Percentiles rank a stretch among this genome's conserved stretches.
Evolutionary conservation across 2,888 invertebrate species (phyloP).

Genomic region (Panopea generosa): DNA sequence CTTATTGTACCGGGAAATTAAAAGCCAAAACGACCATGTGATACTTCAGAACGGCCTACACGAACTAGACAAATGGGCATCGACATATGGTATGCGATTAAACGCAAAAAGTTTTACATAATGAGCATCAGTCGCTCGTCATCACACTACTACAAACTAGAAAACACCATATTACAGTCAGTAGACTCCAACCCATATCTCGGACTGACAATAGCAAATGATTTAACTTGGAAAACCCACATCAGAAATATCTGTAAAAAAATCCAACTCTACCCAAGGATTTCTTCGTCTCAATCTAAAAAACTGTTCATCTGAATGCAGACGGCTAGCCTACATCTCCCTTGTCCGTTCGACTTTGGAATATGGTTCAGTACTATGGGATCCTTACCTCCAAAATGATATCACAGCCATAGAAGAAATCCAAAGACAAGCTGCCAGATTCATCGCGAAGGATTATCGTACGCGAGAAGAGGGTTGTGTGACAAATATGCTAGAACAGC

Average conservation of each 20-base stretch:
- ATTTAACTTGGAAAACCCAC: slow-evolving; percentile 14
- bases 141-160: slow-evolving; percentile 1
- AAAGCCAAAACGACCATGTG: slow-evolving; percentile 18
- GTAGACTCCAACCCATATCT: slow-evolving; percentile 28
- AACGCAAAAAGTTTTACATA: slow-evolving; percentile 23
- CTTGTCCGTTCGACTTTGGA: slow-evolving; percentile 41
- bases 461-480: slow-evolving; percentile 13
- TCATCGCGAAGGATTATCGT: slow-evolving; percentile 32
- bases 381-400: slow-evolving; percentile 39
- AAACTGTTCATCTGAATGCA: background rate
- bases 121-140: background rate
- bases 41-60: slow-evolving; percentile 11
- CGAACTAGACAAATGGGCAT: slow-evolving; percentile 11
- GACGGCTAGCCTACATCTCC: slow-evolving; percentile 8
- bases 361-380: slow-evolving; percentile 45
- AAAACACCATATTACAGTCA: slow-evolving; percentile 9
- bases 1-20: slow-evolving; percentile 26
- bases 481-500: slow-evolving; percentile 28
- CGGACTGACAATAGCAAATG: slow-evolving; percentile 12
- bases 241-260: slow-evolving; percentile 24
- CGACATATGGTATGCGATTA: slow-evolving; percentile 19
- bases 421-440: slow-evolving; percentile 30
- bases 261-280: background rate
- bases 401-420: slow-evolving; percentile 43
- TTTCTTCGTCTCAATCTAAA: background rate